A percentile compares a stretch with the other conserved stretches of the same genome.
phyloP scores from a whole-genome alignment of 2,797 vertebrate species.

The Tadarida brasiliensis region DNA sequence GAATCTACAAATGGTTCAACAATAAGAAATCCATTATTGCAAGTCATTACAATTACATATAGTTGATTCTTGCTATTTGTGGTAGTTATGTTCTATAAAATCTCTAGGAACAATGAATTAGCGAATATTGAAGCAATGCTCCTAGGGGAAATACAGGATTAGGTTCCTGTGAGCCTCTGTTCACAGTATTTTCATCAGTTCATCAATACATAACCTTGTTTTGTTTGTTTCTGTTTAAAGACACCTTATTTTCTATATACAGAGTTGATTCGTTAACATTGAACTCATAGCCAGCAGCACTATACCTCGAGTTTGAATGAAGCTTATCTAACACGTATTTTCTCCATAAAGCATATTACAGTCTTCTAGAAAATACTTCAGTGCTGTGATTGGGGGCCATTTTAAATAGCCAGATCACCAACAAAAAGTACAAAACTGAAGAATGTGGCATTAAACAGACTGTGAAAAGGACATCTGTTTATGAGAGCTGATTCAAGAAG shows the following conservation, averaged over 20 bases:
- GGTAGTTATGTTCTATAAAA: slow-evolving; percentile 17
- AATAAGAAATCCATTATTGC: slow-evolving; percentile 45
- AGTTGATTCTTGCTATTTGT: slow-evolving; percentile 29
- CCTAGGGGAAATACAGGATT: background rate
- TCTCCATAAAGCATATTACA: background rate
- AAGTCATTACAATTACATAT: slow-evolving; percentile 4
- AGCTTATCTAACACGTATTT: background rate
- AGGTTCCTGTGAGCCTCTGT: background rate
- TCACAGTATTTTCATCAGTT: slow-evolving; percentile 2
- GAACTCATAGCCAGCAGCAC: background rate
- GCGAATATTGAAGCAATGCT: background rate
- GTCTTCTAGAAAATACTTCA: background rate
- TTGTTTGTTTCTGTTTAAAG: slow-evolving; percentile 24
- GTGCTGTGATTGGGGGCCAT: background rate
- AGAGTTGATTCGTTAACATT: background rate
- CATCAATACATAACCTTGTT: background rate
- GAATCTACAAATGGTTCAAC: slow-evolving; percentile 26
- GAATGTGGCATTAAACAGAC: background rate
- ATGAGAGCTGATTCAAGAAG: background rate
- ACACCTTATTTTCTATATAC: background rate
- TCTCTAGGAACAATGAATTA: slow-evolving; percentile 4
- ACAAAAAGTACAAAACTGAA: background rate
- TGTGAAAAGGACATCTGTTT: background rate
- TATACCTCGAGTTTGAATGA: background rate
- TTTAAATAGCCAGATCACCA: slow-evolving; percentile 11